Percentiles rank a stretch among this genome's conserved stretches.
phyloP scores from a whole-genome alignment of 2,888 invertebrate species.

The Xestoiulus laeticollis region DNA sequence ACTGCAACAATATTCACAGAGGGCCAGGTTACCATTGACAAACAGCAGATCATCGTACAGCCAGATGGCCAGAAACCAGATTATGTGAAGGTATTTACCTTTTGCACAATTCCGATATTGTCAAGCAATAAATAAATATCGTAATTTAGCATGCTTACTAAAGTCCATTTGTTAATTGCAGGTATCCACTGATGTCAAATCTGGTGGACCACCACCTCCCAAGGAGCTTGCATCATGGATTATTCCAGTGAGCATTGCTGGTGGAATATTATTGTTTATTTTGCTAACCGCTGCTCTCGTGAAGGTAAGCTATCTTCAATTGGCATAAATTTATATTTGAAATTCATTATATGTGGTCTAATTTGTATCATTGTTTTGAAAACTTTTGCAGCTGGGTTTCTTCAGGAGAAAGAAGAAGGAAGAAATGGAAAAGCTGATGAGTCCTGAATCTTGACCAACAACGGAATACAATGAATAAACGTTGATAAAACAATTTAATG shows the following conservation, averaged over 20 bases:
- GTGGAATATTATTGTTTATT: conserved; percentile 43
- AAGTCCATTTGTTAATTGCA: background rate
- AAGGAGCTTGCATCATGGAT: conserved; percentile 47
- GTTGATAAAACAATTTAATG: background rate
- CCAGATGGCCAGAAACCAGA: conserved; percentile 45
- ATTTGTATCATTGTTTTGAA: too few species aligned
- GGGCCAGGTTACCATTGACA: background rate
- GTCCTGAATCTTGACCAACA: background rate
- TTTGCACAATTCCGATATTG: background rate
- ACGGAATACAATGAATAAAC: background rate
- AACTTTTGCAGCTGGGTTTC: conserved; percentile 55
- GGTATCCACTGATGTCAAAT: conserved; percentile 43
- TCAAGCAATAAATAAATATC: background rate
- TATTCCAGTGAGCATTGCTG: conserved; percentile 47
- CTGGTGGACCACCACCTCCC: conserved; percentile 27
- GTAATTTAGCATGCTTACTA: background rate
- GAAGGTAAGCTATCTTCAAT: conserved; percentile 1
- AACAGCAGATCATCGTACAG: background rate
- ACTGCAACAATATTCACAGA: conserved; percentile 24
- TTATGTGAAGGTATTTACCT: background rate
- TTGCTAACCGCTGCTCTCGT: background rate
- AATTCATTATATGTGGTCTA: background rate
- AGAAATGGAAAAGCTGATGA: conserved; percentile 55
- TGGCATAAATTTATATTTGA: background rate
- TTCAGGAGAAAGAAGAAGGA: conserved; percentile 57